phyloP scores from a whole-genome alignment of 2,888 invertebrate genomes.

The Pogonocherus hispidulus region DNA sequence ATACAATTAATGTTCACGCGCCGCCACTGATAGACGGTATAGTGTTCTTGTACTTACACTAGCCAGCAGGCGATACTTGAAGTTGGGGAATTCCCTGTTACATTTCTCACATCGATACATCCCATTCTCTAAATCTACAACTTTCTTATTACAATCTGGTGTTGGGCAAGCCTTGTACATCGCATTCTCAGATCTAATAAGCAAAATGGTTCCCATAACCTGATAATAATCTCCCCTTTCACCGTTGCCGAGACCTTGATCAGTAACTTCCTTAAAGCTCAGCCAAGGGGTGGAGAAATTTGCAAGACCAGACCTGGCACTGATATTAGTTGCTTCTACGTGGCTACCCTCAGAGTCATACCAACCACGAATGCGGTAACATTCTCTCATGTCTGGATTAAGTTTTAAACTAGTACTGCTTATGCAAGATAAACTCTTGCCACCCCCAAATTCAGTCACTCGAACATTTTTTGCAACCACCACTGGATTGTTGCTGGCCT shows the following conservation, averaged over 20 bases:
- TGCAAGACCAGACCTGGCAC: slow-evolving; percentile 66
- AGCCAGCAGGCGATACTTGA: slow-evolving; percentile 87
- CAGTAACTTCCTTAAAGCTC: slow-evolving; percentile 81
- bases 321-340: slow-evolving; percentile 76
- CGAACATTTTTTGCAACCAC: slow-evolving; percentile 88
- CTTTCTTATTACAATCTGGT: slow-evolving; percentile 94
- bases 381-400: slow-evolving; percentile 92
- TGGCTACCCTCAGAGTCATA: slow-evolving; percentile 83
- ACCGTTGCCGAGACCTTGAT: slow-evolving; percentile 78
- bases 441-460: slow-evolving; percentile 90
- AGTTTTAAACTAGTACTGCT: slow-evolving; percentile 77
- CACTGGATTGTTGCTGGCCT: slow-evolving; percentile 82
- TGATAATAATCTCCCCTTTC: slow-evolving; percentile 89
- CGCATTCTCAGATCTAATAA: slow-evolving; percentile 85
- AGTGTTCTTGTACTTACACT: slow-evolving; percentile 80
- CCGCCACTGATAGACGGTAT: too few relatives aligned
- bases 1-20: too few relatives aligned
- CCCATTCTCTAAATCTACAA: slow-evolving; percentile 89
- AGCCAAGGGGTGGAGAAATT: slow-evolving; percentile 75
- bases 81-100: slow-evolving; percentile 84
- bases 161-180: slow-evolving; percentile 93
- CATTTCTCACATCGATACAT: slow-evolving; percentile 97
- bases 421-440: slow-evolving; percentile 76
- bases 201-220: slow-evolving; percentile 82
- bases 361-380: slow-evolving; percentile 92